Percentiles rank a stretch among this genome's conserved stretches.
These are phyloP conservation scores for Glossophaga mutica DNA, from an alignment of 2,797 vertebrate species.

Conservation along the genomic window DNA sequence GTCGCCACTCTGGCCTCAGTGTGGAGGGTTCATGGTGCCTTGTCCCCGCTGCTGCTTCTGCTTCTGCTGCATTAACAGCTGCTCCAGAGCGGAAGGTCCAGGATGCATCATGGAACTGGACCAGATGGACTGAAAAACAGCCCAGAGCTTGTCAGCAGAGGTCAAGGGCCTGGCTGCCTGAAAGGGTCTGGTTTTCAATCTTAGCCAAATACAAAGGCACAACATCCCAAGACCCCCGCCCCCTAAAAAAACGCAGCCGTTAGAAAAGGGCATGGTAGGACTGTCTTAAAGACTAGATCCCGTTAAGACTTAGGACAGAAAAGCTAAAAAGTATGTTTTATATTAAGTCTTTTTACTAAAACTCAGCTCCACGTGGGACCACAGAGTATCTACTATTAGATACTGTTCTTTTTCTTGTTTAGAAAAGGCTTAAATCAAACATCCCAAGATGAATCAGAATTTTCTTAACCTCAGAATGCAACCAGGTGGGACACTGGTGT, in stretches of 20 bases:
- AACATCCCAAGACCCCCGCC: not conserved
- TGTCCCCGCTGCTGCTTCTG: slow-evolving; percentile 98
- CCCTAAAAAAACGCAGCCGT: not conserved
- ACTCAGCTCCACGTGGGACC: not conserved
- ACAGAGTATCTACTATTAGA: not conserved
- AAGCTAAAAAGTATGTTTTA: not conserved
- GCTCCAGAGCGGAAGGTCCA: slow-evolving; percentile 98
- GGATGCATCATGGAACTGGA: slow-evolving; percentile 99
- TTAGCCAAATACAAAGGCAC: not conserved
- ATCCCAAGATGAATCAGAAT: not conserved
- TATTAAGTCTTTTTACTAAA: slow-evolving; percentile 10
- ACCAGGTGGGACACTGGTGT: not conserved
- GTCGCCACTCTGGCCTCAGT: slow-evolving; percentile 87
- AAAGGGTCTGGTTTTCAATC: not conserved
- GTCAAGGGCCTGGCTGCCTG: not conserved
- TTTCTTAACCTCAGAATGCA: not conserved
- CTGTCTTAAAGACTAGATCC: not conserved
- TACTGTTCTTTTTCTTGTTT: not conserved
- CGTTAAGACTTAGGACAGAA: slow-evolving; percentile 4
- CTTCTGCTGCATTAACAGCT: slow-evolving; percentile 99
- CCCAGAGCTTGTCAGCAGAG: slow-evolving; percentile 54
- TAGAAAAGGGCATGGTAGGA: not conserved
- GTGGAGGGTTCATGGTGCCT: slow-evolving; percentile 96
- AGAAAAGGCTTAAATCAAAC: slow-evolving; percentile 12
- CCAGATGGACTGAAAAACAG: slow-evolving; percentile 93